Base-by-base conservation (phyloP, 2,113 vertebrate species). In the Coptodon rendalli region DNA sequence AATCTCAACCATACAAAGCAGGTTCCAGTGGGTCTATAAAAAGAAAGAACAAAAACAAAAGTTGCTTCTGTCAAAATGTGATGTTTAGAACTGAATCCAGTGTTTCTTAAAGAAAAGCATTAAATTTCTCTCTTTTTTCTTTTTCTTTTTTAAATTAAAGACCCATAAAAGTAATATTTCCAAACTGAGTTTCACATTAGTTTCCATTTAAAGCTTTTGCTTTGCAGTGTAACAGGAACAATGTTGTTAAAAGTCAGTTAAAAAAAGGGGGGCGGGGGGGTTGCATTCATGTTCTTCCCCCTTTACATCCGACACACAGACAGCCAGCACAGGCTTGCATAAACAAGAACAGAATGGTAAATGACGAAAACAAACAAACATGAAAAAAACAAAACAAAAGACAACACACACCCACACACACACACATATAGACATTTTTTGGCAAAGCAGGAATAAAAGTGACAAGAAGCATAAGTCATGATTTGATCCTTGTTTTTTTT, bases 371-470 rank as follows among this genome's bases (percentile, higher is more conserved):
- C 81, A 90, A 92, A 81, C 86, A 54, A 86, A 94, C 84, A 82
- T 45, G 81, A 93, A 90, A 84, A 40, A 83, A 34, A 81, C 59
- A 56, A 61, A 89, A 79, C 59, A 63, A 24, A 24, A 43, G 1
- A 71, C 61, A 63, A 13, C 48, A 52, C 50, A 19, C 48, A 52
- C 50, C 1, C 50, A 5, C 61, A 11, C 17, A 3, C 10, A 40
- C 36, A 43, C 63, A 81, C 29, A 79, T 10, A 76, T 24, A 84
- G 53, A 91, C 52, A 83, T 73, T 94, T 96, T 97, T 97, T 97
- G 96, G 96, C 96, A 96, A 96, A 96, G 96, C 94, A 96, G 94
- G 95, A 96, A 95, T 95, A 96, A 96, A 97, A 97, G 95, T 96
- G 96, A 96, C 95, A 90, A 96, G 94, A 96, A 95, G 94, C 92